Conservation (phyloP, 2,797 vertebrate genomes). For the Buceros bicornis region DNA sequence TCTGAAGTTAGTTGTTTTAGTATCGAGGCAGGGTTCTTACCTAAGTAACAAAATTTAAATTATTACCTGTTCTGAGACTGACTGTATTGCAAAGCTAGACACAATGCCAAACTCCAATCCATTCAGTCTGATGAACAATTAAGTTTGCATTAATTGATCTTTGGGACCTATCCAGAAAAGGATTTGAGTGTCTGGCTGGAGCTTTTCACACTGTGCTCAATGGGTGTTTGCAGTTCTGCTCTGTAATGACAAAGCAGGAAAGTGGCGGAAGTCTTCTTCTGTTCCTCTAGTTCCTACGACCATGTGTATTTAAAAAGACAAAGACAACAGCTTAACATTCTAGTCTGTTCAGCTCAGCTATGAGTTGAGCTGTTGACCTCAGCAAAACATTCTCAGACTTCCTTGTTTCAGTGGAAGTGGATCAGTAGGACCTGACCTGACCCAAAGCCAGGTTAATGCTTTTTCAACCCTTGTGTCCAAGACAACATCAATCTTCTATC, state of each 20-base stretch:
- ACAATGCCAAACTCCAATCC: neutral
- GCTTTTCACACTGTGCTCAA: neutral
- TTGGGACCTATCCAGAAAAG: conserved; percentile 48
- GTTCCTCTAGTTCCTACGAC: neutral
- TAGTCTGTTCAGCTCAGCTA: conserved; percentile 8
- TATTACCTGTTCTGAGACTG: neutral
- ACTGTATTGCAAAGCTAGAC: neutral
- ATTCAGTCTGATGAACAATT: conserved; percentile 43
- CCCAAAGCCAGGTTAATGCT: neutral
- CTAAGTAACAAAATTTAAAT: neutral
- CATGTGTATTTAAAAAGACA: neutral
- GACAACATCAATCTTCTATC: neutral
- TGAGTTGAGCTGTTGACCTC: neutral
- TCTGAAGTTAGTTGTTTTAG: neutral
- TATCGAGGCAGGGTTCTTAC: neutral
- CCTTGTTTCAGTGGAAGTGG: conserved; percentile 6
- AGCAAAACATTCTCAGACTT: conserved; percentile 6
- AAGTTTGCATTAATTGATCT: conserved; percentile 49
- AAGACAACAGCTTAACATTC: conserved; percentile 33
- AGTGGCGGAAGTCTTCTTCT: neutral
- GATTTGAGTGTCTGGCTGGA: conserved; percentile 53
- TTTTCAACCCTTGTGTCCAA: neutral
- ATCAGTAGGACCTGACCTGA: neutral
- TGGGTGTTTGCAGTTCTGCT: neutral
- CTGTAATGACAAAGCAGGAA: conserved; percentile 16